Evolutionary conservation across 2,888 invertebrate genomes (phyloP), one percentile per base, ranked within the genome.

Genomic region (Baronia brevicornis): DNA sequence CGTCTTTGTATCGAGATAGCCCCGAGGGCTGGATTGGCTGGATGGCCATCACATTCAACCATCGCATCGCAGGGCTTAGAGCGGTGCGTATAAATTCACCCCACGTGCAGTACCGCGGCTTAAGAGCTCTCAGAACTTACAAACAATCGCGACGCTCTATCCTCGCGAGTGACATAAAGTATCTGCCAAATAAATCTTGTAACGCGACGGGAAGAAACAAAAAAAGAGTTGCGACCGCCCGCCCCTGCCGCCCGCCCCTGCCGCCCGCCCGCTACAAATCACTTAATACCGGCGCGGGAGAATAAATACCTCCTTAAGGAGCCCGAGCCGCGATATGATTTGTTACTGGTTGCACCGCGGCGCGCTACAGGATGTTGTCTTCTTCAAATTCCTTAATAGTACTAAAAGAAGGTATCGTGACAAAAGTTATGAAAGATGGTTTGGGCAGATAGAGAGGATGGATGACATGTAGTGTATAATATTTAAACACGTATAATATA

Each of bases 231-330:
- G 29, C n/a, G n/a, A n/a, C n/a, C n/a, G n/a, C n/a, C n/a, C n/a
- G n/a, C 9, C 10, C 8, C 10, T 8, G 30, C 26, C 27, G 21
- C 30, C 6, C 29, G 22, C 9, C 10, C 8, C 10, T 8, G 30
- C 26, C 27, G 21, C 30, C 6, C 29, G 22, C 9, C 23, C 24
- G 26, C 55, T 33, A 68, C 66, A 71, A 71, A 71, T 71, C 71
- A 70, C 58, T 64, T 62, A 61, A 59, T 57, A 52, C 51, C 33
- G 39, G 27, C 39, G 30, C 31, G 39, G 37, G 39, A 28, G 41
- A 46, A 53, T 55, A 54, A 50, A 53, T 55, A 53, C 51, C 48
- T 52, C 51, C 62, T 61, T 68, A 70, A 58, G 58, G 54, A 57
- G 50, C 39, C 13, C 38, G 28, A 28, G 47, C 39, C 55, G 33